Base-by-base conservation (phyloP, 2,797 vertebrate genomes). In the Crax fasciolata region DNA sequence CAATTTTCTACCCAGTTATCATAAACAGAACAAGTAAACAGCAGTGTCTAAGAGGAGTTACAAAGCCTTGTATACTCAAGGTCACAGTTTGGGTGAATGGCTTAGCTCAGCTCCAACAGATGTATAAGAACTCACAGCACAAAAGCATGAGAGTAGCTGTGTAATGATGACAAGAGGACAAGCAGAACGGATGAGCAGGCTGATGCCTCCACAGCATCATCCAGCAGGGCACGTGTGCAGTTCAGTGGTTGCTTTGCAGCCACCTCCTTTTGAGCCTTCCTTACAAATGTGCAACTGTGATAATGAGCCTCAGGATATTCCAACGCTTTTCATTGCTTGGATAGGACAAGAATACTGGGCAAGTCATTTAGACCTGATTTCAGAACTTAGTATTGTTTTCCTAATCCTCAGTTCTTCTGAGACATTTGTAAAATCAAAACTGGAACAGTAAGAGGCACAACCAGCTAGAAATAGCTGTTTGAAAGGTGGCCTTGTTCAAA, bases 21-120 rank as follows among this genome's bases (percentile, higher is more conserved):
- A 94, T 77, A 96, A 95, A 87, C 81, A 94, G 81, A 89, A 85
- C 49, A 87, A 95, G 75, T 83, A 92, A 96, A 95, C 81, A 94
- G 38, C 72, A 87, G 54, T 25, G 63, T 38, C 65, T 61, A 85
- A 84, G 68, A 87, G 78, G 61, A 79, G 63, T 68, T 87, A 93
- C 57, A 95, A 90, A 89, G 74, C 81, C 81, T 77, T 61, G 38
- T 43, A 27, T n/a, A 71, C 61, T 71, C 90, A 93, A 90, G 78
- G 90, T 96, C 88, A 90, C 25, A 43, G 54, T 54, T 39, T 83
- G 61, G 52, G 68, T 0, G 0, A 89, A 79, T 2, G 41, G 67
- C 30, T 88, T 46, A 82, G 52, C 77, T 86, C 35, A 74, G 63
- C 32, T 76, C 44, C 20, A 18, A 63, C 32, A 74, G 78, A 80